A percentile compares a stretch with the other conserved stretches of the same genome.
Evolutionary conservation across 2,888 invertebrate genomes (phyloP).

Genomic region (Pollenia labialis): DNA sequence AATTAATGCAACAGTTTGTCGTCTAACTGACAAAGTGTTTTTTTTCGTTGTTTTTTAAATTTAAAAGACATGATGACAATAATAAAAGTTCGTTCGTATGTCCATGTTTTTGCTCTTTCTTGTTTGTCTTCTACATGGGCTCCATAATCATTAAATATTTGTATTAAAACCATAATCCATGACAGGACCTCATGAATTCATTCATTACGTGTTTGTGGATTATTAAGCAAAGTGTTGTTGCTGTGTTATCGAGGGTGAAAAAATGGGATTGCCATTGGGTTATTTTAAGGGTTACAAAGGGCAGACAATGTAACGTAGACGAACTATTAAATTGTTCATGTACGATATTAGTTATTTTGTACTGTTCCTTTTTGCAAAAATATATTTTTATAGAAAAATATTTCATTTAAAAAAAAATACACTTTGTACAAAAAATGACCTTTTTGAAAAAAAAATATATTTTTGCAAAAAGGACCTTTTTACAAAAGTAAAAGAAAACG

Average conservation of each 20-base stretch:
- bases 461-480: no score
- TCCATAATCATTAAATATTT: constrained; percentile 49
- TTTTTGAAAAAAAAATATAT: no score
- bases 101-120: background rate
- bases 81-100: constrained; percentile 26
- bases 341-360: no score
- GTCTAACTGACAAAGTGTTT: constrained; percentile 5
- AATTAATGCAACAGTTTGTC: constrained; percentile 47
- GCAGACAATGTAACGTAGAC: background rate
- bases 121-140: background rate
- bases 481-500: no score
- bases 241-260: background rate
- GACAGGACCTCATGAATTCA: constrained; percentile 35
- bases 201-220: constrained; percentile 47
- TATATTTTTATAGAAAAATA: no score
- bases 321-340: no score
- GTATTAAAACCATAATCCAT: constrained; percentile 49
- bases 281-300: background rate
- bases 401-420: no score
- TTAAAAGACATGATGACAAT: constrained; percentile 16
- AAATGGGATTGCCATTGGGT: constrained; percentile 4
- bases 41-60: background rate
- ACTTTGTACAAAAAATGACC: no score
- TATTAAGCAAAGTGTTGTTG: constrained; percentile 6
- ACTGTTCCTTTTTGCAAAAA: no score